Conservation (phyloP, 2,113 vertebrate species). For the Nematolebias whitei region DNA sequence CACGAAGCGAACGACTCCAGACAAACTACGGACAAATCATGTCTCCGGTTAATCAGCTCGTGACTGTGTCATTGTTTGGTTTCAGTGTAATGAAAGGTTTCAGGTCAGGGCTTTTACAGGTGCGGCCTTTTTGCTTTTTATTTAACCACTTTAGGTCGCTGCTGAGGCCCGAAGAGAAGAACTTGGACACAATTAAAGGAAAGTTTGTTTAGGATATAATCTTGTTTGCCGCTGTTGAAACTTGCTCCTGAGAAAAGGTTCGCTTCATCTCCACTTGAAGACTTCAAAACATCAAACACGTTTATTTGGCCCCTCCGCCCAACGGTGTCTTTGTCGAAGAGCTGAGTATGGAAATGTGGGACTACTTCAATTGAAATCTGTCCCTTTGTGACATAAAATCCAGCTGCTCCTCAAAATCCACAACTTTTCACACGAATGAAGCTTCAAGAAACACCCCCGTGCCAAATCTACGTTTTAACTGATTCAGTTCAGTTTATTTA, state of each 20-base stretch:
- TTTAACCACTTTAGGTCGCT: neutral
- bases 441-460: neutral
- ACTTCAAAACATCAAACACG: too few relatives aligned
- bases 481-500: neutral
- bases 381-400: conserved; percentile 46
- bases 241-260: conserved; percentile 8
- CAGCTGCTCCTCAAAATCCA: neutral
- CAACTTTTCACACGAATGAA: neutral
- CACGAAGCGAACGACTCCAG: conserved; percentile 2
- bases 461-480: too few relatives aligned
- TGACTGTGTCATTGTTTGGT: conserved; percentile 12
- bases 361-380: conserved; percentile 1
- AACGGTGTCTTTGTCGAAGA: conserved; percentile 3
- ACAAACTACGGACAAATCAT: conserved; percentile 23
- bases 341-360: conserved; percentile 39
- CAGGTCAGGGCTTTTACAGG: neutral
- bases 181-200: conserved; percentile 11
- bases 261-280: conserved; percentile 1
- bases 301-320: conserved; percentile 19
- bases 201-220: conserved; percentile 26
- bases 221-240: conserved; percentile 12
- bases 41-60: conserved; percentile 28
- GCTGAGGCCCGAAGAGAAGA: conserved; percentile 4
- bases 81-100: conserved; percentile 17
- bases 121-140: neutral